Conservation (phyloP, 2,888 invertebrate genomes). For the Auanema sp. region DNA sequence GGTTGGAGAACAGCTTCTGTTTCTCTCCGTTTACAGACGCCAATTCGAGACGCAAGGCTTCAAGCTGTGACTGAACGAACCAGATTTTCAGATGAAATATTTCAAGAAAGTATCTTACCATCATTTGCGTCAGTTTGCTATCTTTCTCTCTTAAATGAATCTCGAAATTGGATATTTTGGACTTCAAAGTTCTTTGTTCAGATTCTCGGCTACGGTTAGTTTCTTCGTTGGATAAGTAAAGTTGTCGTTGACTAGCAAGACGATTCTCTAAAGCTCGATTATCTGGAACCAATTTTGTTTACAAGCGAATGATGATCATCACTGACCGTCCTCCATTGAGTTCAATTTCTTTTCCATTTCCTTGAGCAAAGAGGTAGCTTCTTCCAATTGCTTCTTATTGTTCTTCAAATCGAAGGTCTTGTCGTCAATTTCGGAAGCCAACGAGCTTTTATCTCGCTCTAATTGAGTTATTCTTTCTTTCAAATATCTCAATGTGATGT, state of each 20-base stretch:
- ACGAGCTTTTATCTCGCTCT: conserved; percentile 28
- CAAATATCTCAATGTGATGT: conserved; percentile 38
- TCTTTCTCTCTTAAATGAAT: conserved; percentile 46
- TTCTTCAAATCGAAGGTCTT: background rate
- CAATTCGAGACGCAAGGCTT: conserved; percentile 19
- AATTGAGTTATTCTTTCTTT: conserved; percentile 42
- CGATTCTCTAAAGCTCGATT: conserved; percentile 26
- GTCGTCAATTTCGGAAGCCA: background rate
- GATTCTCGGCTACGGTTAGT: conserved; percentile 32
- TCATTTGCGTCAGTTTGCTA: conserved; percentile 32
- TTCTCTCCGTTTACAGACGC: conserved; percentile 20
- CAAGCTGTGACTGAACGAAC: conserved; percentile 24
- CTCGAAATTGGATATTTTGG: conserved; percentile 34
- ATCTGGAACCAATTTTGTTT: background rate
- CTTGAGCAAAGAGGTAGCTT: too few species aligned
- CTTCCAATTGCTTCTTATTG: too few species aligned
- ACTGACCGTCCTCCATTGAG: too few species aligned
- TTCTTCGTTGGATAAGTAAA: conserved; percentile 48
- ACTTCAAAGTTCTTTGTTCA: conserved; percentile 32
- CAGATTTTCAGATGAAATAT: background rate
- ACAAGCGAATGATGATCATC: too few species aligned
- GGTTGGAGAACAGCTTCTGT: conserved; percentile 10
- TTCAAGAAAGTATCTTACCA: conserved; percentile 13
- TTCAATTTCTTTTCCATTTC: too few species aligned
- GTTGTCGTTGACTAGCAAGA: conserved; percentile 39